Evolutionary conservation across 2,113 vertebrate species (phyloP), one percentile per base, ranked within the genome.

Genomic region (Axis porcinus): DNA sequence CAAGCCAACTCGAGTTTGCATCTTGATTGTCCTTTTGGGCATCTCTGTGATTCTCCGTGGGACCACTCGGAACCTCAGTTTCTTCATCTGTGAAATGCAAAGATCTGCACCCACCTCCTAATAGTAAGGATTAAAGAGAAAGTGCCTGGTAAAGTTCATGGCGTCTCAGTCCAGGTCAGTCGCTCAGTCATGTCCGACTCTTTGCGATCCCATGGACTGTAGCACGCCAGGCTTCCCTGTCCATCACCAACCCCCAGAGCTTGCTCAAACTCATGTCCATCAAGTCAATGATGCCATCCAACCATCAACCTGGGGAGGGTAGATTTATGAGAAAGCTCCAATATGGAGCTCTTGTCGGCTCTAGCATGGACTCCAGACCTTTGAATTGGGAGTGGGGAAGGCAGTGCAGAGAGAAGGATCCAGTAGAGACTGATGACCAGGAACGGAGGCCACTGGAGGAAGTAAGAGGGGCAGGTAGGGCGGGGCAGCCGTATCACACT

Each of bases 401-500:
- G 15, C 36, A 2, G 7, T 1, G 30, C 23, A 8, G 76, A 58
- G 55, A 3, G 0, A 27, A 54, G 30, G n/a, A 3, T 19, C 25
- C 21, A 3, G 15, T 1, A 15, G 19, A 19, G 87, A 23, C 40
- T 0, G 0, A 3, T 4, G 28, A 11, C 10, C 13, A 17, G 17
- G 16, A 25, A 6, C 1, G 1, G 1, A 6, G 27, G 25, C 4
- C 36, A 4, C 2, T 21, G 30, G 55, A n/a, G 45, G 52, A 6
- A 25, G 19, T 15, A 62, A 10, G 54, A 36, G n/a, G 40, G 36
- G 64, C 17, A 3, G n/a, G 11, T 23, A 13, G 40, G 74, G 19
- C 0, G 9, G 12, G 17, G 19, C n/a, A 0, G 23, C 6, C 0
- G 0, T 1, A 1, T 40, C 0, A 5, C 40, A 2, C 84, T 0